Percentiles rank a stretch among this genome's conserved stretches.
These are phyloP conservation scores for Lonchura striata DNA, from an alignment of 2,113 vertebrate species.

Conservation along the genomic window DNA sequence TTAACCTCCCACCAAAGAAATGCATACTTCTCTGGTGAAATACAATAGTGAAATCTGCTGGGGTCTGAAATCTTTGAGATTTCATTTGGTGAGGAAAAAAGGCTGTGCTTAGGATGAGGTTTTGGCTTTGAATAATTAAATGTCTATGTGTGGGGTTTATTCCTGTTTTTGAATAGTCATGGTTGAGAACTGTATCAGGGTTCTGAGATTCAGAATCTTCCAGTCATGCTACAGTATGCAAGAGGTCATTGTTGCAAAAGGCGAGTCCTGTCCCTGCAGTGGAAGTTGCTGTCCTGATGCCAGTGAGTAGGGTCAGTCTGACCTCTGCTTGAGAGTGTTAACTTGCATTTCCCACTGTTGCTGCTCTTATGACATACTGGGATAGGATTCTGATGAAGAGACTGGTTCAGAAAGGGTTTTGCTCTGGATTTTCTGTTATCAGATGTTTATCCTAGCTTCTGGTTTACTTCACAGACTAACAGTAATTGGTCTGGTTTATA, in stretches of 20 bases:
- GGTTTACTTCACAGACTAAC: not conserved
- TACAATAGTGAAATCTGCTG: not conserved
- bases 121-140: not conserved
- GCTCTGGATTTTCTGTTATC: not conserved
- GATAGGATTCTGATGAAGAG: not conserved
- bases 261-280: not conserved
- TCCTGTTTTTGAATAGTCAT: not conserved
- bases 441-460: not conserved
- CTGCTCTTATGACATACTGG: not conserved
- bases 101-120: not conserved
- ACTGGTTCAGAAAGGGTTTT: not conserved
- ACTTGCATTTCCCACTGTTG: not conserved
- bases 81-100: not conserved
- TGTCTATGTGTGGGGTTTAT: fast-evolving
- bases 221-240: not conserved
- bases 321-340: not conserved
- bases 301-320: not conserved
- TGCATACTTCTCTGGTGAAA: not conserved
- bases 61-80: not conserved
- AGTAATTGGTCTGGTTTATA: not conserved
- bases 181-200: not conserved
- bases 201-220: not conserved
- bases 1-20: not conserved
- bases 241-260: not conserved
- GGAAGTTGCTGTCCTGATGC: not conserved